phyloP scores from a whole-genome alignment of 2,113 vertebrate genomes.

The Podilymbus podiceps region DNA sequence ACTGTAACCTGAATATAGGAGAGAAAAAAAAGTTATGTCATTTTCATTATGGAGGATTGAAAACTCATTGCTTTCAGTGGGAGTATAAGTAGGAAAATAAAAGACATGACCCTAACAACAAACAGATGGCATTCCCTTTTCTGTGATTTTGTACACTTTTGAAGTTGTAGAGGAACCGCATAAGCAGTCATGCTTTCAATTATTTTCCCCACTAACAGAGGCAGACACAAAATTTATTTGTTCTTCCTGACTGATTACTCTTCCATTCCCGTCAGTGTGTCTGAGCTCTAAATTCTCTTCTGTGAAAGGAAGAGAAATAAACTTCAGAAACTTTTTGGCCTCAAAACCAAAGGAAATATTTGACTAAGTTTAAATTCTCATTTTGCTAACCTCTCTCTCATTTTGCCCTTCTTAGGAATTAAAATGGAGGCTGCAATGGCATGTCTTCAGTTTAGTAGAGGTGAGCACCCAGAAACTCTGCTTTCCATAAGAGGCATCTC shows the following conservation, averaged over 20 bases:
- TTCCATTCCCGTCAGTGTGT: slow-evolving; percentile 55
- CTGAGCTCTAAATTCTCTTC: slow-evolving; percentile 58
- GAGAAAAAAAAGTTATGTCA: slow-evolving; percentile 57
- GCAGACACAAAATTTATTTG: slow-evolving; percentile 72
- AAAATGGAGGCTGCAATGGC: neutral
- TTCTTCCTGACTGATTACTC: slow-evolving; percentile 73
- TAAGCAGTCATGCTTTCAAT: slow-evolving; percentile 78
- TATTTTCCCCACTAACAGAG: slow-evolving; percentile 71
- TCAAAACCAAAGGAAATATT: slow-evolving; percentile 51
- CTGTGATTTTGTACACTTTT: slow-evolving; percentile 72
- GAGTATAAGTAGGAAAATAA: slow-evolving; percentile 72
- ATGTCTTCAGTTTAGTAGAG: slow-evolving; percentile 35
- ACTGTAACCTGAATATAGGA: slow-evolving; percentile 18
- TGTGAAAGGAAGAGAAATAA: slow-evolving; percentile 64
- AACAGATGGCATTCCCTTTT: slow-evolving; percentile 75
- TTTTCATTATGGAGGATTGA: slow-evolving; percentile 65
- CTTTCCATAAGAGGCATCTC: neutral
- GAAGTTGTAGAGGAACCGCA: slow-evolving; percentile 72
- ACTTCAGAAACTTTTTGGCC: slow-evolving; percentile 37
- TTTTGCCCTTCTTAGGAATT: neutral
- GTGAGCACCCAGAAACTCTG: neutral
- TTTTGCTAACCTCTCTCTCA: slow-evolving; percentile 21
- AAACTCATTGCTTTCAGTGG: slow-evolving; percentile 57
- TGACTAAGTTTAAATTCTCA: slow-evolving; percentile 49
- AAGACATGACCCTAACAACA: slow-evolving; percentile 74